Evolutionary conservation across 2,888 invertebrate genomes (phyloP).

Genomic region (Megalurothrips usitatus): DNA sequence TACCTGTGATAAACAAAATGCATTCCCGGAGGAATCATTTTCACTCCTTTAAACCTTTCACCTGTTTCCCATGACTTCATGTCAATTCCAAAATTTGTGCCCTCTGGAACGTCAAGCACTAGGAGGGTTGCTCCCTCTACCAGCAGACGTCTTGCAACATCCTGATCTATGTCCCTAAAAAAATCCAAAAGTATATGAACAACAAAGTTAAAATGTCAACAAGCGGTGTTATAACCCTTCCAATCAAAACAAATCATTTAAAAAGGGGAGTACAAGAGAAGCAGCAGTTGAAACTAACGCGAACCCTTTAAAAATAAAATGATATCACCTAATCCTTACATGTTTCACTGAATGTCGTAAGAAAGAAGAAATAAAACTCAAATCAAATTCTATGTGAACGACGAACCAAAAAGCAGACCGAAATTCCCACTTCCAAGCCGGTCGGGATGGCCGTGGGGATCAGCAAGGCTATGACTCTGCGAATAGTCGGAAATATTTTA

Average conservation of each 20-base stretch:
- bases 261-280: too few species aligned
- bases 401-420: too few species aligned
- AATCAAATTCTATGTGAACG: too few species aligned
- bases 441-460: too few species aligned
- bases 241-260: background rate
- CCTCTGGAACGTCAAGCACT: constrained; percentile 78
- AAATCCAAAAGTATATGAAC: background rate
- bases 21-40: constrained; percentile 97
- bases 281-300: too few species aligned
- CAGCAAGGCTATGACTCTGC: background rate
- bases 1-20: constrained; percentile 89
- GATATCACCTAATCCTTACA: too few species aligned
- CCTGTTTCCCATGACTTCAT: constrained; percentile 85
- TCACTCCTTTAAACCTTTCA: constrained; percentile 88
- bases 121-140: constrained; percentile 78
- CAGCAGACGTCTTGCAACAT: constrained; percentile 68
- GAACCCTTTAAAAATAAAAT: too few species aligned
- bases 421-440: too few species aligned
- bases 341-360: too few species aligned
- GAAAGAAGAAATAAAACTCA: too few species aligned
- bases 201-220: background rate
- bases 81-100: constrained; percentile 97
- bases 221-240: background rate
- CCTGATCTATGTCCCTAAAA: constrained; percentile 61
- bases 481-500: background rate